Conservation (phyloP, 2,888 invertebrate genomes). For the Heliconius ismenius region DNA sequence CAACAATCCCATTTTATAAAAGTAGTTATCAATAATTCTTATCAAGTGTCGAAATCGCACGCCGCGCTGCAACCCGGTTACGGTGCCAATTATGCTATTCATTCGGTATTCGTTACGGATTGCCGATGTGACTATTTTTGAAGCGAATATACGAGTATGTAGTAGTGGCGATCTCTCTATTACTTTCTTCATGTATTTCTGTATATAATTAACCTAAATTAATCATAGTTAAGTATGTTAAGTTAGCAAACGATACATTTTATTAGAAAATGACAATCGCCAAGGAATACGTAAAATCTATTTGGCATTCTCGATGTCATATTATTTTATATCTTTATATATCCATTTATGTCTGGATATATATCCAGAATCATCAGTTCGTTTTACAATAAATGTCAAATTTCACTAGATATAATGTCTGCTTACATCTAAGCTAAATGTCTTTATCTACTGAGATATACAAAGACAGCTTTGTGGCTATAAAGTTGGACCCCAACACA, state of each 20-base stretch:
- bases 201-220: neutral
- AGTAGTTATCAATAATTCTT: slow-evolving; percentile 17
- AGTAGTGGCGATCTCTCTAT: neutral
- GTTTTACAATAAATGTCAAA: neutral
- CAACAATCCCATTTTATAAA: neutral
- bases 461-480: neutral
- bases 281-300: too few relatives aligned
- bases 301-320: too few relatives aligned
- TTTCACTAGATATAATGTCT: neutral
- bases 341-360: too few relatives aligned
- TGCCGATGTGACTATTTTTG: slow-evolving; percentile 14
- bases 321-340: too few relatives aligned
- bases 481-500: neutral
- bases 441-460: too few relatives aligned
- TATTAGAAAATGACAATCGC: too few relatives aligned
- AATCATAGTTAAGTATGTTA: too few relatives aligned
- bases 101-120: slow-evolving; percentile 22
- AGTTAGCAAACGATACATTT: too few relatives aligned
- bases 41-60: slow-evolving; percentile 21
- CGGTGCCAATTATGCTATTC: slow-evolving; percentile 17
- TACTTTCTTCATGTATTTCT: neutral
- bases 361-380: neutral
- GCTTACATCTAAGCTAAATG: too few relatives aligned
- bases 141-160: neutral
- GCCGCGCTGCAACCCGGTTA: slow-evolving; percentile 20